A percentile compares a stretch with the other conserved stretches of the same genome.
These are phyloP conservation scores for Hydrocynus forskahlii DNA, from an alignment of 2,797 vertebrate species.

Conservation along the genomic window DNA sequence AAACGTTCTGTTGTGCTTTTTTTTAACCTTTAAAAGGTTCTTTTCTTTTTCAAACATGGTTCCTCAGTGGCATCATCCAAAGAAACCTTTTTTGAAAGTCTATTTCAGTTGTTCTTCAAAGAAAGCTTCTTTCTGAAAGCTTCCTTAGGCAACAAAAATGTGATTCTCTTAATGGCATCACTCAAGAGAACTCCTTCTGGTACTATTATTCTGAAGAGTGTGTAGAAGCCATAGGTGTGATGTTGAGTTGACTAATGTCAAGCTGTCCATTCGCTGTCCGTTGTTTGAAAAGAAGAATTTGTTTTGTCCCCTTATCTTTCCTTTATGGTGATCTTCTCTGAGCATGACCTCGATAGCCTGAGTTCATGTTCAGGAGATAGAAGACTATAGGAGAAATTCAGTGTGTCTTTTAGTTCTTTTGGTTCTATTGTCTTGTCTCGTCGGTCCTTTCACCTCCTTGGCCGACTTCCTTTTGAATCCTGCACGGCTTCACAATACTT, in stretches of 20 bases:
- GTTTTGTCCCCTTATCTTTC: background rate
- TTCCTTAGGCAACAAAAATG: background rate
- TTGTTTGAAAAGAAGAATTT: background rate
- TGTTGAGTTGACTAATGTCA: background rate
- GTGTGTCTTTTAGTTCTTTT: background rate
- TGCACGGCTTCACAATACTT: slow-evolving; percentile 31
- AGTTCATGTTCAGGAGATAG: background rate
- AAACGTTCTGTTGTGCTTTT: too few relatives aligned
- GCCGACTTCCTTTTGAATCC: slow-evolving; percentile 1
- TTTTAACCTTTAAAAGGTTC: too few relatives aligned
- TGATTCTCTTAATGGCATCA: background rate
- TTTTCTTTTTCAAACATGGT: too few relatives aligned
- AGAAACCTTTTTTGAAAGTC: too few relatives aligned
- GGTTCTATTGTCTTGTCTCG: background rate
- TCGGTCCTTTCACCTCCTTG: background rate
- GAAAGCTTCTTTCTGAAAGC: background rate
- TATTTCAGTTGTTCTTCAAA: too few relatives aligned
- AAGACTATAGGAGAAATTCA: background rate
- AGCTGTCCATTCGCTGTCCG: background rate
- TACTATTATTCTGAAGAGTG: background rate
- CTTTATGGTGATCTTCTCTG: background rate
- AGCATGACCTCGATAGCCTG: background rate
- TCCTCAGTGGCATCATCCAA: too few relatives aligned
- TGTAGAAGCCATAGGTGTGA: background rate
- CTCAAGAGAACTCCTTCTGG: background rate